Percentiles rank a stretch among this genome's conserved stretches.
Evolutionary conservation across 1,140 invertebrate species (phyloP).

Genomic region (Eumaeus atala): DNA sequence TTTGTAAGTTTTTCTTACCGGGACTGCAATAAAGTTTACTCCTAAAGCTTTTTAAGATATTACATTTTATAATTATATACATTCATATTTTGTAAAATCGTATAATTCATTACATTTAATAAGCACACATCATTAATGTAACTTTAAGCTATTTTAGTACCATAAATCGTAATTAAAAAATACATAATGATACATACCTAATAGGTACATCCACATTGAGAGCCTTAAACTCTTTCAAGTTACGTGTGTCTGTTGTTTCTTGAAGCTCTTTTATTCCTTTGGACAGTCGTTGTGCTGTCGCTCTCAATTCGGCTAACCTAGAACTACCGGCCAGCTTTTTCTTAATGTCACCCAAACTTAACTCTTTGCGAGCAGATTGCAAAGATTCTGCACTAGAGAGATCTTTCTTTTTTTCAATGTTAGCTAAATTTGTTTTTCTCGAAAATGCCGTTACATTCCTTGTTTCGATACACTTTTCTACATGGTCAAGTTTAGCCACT

Average conservation of each 20-base stretch:
- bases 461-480: conserved; percentile 1
- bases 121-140: no score
- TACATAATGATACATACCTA: conserved; percentile 71
- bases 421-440: conserved; percentile 46
- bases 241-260: conserved; percentile 56
- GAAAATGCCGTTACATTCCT: conserved; percentile 32
- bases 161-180: no score
- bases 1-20: conserved; percentile 67
- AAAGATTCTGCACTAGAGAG: conserved; percentile 46
- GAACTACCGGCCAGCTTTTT: conserved; percentile 78
- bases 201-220: conserved; percentile 83
- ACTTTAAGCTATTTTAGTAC: no score
- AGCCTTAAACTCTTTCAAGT: conserved; percentile 80
- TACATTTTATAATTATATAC: no score
- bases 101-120: neutral
- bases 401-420: conserved; percentile 35
- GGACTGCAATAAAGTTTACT: conserved; percentile 75
- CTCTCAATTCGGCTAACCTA: conserved; percentile 79
- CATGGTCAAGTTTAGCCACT: neutral
- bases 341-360: conserved; percentile 80
- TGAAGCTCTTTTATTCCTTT: conserved; percentile 73
- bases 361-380: conserved; percentile 71
- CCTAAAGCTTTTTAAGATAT: no score
- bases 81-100: neutral
- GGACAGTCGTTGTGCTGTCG: conserved; percentile 76